Percentiles rank a stretch among this genome's conserved stretches.
These are phyloP conservation scores for Coendou prehensilis DNA, from an alignment of 2,797 vertebrate genomes.

Conservation along the genomic window DNA sequence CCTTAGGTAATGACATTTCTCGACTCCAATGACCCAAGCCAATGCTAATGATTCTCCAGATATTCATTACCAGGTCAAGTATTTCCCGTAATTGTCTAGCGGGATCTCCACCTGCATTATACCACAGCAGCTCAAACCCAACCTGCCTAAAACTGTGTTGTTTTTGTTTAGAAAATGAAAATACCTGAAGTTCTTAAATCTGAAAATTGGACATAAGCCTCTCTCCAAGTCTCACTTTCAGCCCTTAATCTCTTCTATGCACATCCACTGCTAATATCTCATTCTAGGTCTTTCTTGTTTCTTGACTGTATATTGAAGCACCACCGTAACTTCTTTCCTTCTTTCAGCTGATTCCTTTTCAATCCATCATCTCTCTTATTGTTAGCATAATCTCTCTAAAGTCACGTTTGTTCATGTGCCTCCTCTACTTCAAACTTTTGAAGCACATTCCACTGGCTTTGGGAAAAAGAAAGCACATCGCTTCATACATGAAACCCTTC, in stretches of 20 bases:
- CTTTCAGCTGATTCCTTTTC: not conserved
- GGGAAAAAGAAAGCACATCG: not conserved
- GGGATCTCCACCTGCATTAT: not conserved
- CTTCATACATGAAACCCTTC: not conserved
- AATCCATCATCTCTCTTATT: not conserved
- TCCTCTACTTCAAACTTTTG: not conserved
- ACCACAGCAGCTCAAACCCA: not conserved
- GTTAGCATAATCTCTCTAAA: not conserved
- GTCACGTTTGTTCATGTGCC: not conserved
- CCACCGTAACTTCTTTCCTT: not conserved
- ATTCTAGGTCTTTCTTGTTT: conserved; percentile 26
- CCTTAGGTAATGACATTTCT: conserved; percentile 11
- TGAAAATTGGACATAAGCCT: not conserved
- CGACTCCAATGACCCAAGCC: not conserved
- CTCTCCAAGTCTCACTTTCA: not conserved
- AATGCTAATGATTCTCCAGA: not conserved
- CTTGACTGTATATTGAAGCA: not conserved
- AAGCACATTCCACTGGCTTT: not conserved
- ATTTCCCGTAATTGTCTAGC: not conserved
- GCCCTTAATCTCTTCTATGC: not conserved
- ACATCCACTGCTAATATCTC: not conserved
- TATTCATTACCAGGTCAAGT: not conserved
- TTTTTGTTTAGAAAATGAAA: not conserved
- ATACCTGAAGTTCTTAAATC: not conserved
- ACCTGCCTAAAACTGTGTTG: not conserved